These are phyloP conservation scores for Anthrax anthrax DNA, from an alignment of 2,888 invertebrate genomes.

Conservation along the genomic window DNA sequence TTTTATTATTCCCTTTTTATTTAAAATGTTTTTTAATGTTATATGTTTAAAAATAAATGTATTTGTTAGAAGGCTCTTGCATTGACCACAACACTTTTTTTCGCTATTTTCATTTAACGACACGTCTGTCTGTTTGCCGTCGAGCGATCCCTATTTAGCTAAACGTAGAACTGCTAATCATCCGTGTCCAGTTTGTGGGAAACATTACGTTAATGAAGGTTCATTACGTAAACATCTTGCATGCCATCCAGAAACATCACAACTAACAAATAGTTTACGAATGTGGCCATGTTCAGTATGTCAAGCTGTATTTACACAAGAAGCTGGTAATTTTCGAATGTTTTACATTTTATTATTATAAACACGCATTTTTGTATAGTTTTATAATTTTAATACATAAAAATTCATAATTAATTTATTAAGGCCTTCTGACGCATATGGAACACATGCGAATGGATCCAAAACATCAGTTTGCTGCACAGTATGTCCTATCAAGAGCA, in stretches of 20 bases:
- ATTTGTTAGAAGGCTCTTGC: slow-evolving; percentile 16
- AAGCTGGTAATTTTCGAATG: slow-evolving; percentile 68
- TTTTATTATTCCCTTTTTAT: too few species aligned
- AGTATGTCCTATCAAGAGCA: slow-evolving; percentile 79
- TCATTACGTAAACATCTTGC: slow-evolving; percentile 84
- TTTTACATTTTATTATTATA: too few species aligned
- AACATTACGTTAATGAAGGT: slow-evolving; percentile 91
- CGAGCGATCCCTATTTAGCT: slow-evolving; percentile 69
- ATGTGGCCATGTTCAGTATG: slow-evolving; percentile 96
- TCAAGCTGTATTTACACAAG: slow-evolving; percentile 88
- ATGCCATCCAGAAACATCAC: slow-evolving; percentile 82
- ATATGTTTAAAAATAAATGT: not conserved
- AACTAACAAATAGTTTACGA: slow-evolving; percentile 70
- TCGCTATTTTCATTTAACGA: slow-evolving; percentile 14
- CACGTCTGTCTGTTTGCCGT: slow-evolving; percentile 28
- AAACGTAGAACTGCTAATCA: slow-evolving; percentile 90
- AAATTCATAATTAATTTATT: slow-evolving; percentile 17
- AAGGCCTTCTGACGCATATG: slow-evolving; percentile 86
- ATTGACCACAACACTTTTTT: slow-evolving; percentile 19
- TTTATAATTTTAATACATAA: too few species aligned
- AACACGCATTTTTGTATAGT: too few species aligned
- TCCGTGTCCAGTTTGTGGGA: slow-evolving; percentile 88
- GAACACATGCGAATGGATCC: slow-evolving; percentile 95
- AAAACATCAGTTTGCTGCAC: slow-evolving; percentile 89
- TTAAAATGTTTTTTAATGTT: too few species aligned